Conservation (phyloP, 1,140 invertebrate genomes). For the Adoxophyes honmai region DNA sequence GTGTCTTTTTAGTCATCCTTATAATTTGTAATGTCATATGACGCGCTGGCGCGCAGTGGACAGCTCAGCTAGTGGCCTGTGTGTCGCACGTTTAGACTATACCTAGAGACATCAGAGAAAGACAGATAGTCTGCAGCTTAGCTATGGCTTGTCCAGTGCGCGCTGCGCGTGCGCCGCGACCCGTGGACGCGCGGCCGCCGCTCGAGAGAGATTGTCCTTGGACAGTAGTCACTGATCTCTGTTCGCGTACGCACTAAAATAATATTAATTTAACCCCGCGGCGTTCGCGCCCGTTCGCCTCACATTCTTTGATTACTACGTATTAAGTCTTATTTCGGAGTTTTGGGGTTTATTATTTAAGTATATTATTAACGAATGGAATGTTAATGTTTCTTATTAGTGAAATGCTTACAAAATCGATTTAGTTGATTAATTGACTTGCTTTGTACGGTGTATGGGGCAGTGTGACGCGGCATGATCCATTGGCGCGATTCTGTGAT, state of each 20-base stretch:
- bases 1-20: not conserved
- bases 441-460: slow-evolving; percentile 40
- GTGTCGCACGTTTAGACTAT: too few relatives aligned
- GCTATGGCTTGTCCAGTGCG: too few relatives aligned
- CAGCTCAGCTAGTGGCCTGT: too few relatives aligned
- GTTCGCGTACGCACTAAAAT: slow-evolving; percentile 17
- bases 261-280: slow-evolving; percentile 1
- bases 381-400: slow-evolving; percentile 42
- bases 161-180: not conserved
- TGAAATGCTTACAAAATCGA: slow-evolving; percentile 22
- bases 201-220: slow-evolving; percentile 24
- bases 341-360: slow-evolving; percentile 54
- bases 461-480: slow-evolving; percentile 22
- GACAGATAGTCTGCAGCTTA: too few relatives aligned
- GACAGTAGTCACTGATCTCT: slow-evolving; percentile 42
- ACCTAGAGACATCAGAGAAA: too few relatives aligned
- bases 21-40: too few relatives aligned
- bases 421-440: slow-evolving; percentile 31
- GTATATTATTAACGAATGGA: slow-evolving; percentile 48
- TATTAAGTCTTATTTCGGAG: slow-evolving; percentile 35
- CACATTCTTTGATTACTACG: slow-evolving; percentile 18
- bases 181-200: not conserved
- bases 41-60: too few relatives aligned
- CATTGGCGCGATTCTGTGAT: slow-evolving; percentile 29
- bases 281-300: slow-evolving; percentile 1